Percentiles rank a stretch among this genome's conserved stretches.
Evolutionary conservation across 1,140 invertebrate species (phyloP).

Genomic region (Chlorops oryzae): DNA sequence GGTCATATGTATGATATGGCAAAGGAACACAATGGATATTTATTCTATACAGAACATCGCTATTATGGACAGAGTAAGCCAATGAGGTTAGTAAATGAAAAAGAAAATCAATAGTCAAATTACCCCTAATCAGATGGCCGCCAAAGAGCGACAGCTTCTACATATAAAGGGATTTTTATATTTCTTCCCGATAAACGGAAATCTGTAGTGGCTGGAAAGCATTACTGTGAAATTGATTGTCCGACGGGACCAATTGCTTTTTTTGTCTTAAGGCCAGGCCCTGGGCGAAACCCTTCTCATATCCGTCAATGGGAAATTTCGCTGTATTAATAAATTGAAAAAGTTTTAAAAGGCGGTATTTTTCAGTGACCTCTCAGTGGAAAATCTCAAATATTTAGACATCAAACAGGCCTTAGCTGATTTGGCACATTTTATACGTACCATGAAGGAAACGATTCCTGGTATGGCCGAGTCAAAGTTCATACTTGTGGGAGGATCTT

Average conservation of each 20-base stretch:
- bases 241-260: background rate
- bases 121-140: no score
- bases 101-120: background rate
- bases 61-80: conserved; percentile 76
- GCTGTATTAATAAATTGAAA: background rate
- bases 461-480: conserved; percentile 42
- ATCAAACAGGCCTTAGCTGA: conserved; percentile 73
- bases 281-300: background rate
- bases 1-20: conserved; percentile 59
- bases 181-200: no score
- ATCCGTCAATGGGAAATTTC: background rate
- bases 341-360: background rate
- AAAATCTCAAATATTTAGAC: conserved; percentile 62
- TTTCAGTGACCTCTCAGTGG: conserved; percentile 48
- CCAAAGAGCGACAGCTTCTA: no score
- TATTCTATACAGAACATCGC: conserved; percentile 71
- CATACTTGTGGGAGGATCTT: conserved; percentile 72
- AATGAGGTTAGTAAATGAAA: conserved; percentile 58
- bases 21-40: conserved; percentile 57
- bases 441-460: conserved; percentile 48
- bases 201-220: no score
- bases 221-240: no score
- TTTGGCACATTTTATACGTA: conserved; percentile 63
- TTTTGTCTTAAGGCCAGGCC: background rate
- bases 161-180: no score